Evolutionary conservation across 1,140 invertebrate genomes (phyloP), one percentile per base, ranked within the genome.

Genomic region (Rhagoletis pomonella): DNA sequence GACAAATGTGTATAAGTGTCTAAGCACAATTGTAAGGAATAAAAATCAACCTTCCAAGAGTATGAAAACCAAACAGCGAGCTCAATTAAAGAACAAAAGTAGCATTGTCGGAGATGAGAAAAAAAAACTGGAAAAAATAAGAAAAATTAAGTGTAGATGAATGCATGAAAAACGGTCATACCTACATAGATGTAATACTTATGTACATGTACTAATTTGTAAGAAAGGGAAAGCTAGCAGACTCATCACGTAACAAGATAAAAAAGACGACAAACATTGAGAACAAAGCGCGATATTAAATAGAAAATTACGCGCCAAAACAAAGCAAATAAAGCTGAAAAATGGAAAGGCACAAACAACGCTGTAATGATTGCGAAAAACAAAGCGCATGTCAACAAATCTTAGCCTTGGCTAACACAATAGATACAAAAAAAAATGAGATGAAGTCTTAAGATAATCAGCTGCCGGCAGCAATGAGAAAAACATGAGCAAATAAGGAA

Each of bases 251-350:
- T 14, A 10, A 10, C 6, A 9, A 9, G 10, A n/a, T 19, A 62
- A 62, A 62, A 50, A 29, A 81, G 29, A n/a, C 50, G 12, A 12
- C 5, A 81, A 29, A 19, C 44, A 50, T 9, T 7, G 14, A 14
- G 29, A 81, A 6, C 50, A 81, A 81, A 81, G 47, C 73, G 73
- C 47, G 73, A 81, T 19, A 81, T 81, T 81, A 81, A 81, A 55
- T 81, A 29, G 73, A 44, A 81, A 81, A 81, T 55, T 55, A 55
- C 73, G 47, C 73, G 47, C 73, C 73, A 81, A 81, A 81, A 81
- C 47, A 81, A 81, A 81, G 47, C 73, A 9, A 29, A 19, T 47
- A 81, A 55, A 81, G 29, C 50, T 55, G 50, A 2, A 81, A 81
- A 55, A 81, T 55, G 50, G 6, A 81, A 81, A 55, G 50, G 1